Conservation (phyloP, 1,140 invertebrate species). For the Adoxophyes honmai region DNA sequence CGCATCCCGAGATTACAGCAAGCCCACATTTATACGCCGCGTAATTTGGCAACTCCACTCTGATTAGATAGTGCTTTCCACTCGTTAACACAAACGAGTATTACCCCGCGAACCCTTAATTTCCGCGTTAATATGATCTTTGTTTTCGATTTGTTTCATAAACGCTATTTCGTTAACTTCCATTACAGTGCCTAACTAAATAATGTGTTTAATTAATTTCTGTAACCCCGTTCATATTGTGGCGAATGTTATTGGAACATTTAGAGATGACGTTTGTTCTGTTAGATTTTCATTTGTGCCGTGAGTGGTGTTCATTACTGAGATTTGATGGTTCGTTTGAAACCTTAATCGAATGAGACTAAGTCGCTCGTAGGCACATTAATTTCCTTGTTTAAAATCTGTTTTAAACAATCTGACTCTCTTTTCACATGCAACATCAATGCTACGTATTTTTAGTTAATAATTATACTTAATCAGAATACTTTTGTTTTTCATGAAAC, state of each 20-base stretch:
- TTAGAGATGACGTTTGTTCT: background rate
- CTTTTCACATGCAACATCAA: too few species aligned
- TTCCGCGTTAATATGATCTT: constrained; percentile 36
- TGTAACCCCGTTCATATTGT: constrained; percentile 7
- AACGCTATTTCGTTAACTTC: constrained; percentile 4
- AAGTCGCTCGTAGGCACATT: too few species aligned
- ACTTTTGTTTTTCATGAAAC: too few species aligned
- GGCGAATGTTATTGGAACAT: constrained; percentile 4
- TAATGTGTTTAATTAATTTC: constrained; percentile 15
- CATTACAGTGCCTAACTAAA: background rate
- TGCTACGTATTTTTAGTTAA: too few species aligned
- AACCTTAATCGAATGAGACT: too few species aligned
- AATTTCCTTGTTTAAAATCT: too few species aligned
- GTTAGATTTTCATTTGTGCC: constrained; percentile 1
- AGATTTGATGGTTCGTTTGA: too few species aligned
- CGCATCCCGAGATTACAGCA: constrained; percentile 64
- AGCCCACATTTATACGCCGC: constrained; percentile 64
- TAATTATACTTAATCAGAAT: too few species aligned
- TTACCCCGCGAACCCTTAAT: constrained; percentile 57
- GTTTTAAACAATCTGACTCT: too few species aligned
- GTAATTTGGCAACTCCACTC: constrained; percentile 72
- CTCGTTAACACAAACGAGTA: constrained; percentile 68
- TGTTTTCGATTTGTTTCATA: constrained; percentile 22
- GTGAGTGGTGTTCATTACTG: background rate
- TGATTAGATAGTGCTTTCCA: constrained; percentile 71